Evolutionary conservation across 2,797 vertebrate genomes (phyloP), one percentile per base, ranked within the genome.

Genomic region (Nasua narica): DNA sequence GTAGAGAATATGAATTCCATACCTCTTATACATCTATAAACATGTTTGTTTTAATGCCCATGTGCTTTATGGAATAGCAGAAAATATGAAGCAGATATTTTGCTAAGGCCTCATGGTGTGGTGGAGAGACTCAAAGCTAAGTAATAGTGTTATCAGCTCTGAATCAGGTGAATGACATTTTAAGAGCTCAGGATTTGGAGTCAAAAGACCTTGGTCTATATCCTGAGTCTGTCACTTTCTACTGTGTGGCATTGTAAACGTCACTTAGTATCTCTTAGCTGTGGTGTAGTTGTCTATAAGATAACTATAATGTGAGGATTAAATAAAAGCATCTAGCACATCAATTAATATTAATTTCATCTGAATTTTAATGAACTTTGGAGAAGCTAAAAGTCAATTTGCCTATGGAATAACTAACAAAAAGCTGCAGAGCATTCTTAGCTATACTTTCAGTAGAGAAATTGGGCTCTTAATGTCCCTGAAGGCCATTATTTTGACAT

Each of bases 401-500:
- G 43, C 16, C 65, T 95, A 7, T 82, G 76, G 60, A 96, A 94
- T 81, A 90, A 52, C 54, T 91, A 62, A 23, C 50, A 91, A 79
- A 86, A 94, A 95, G 62, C 72, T 74, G 60, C 18, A 76, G 54
- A 50, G 7, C 48, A 37, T 87, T 95, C 78, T 90, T 82, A 95
- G 58, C 48, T 95, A 4, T 43, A 50, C 46, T 90, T 87, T 86
- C 35, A 48, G 29, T 83, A 67, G 93, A 78, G 69, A 67, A 88
- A 90, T 65, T 90, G 54, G 90, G n/a, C 60, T 96, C 56, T 21
- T 82, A 83, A 79, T 93, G 79, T 92, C 91, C 77, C 86, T 25
- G 65, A 87, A 96, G 56, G 84, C 77, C 95, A 95, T 96, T 97
- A 96, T 97, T 96, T 95, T 95, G 95, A 97, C 89, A 93, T 97